Percentiles rank a stretch among this genome's conserved stretches.
Conservation (phyloP, 2,797 vertebrate genomes). For the Antennarius maculatus region DNA sequence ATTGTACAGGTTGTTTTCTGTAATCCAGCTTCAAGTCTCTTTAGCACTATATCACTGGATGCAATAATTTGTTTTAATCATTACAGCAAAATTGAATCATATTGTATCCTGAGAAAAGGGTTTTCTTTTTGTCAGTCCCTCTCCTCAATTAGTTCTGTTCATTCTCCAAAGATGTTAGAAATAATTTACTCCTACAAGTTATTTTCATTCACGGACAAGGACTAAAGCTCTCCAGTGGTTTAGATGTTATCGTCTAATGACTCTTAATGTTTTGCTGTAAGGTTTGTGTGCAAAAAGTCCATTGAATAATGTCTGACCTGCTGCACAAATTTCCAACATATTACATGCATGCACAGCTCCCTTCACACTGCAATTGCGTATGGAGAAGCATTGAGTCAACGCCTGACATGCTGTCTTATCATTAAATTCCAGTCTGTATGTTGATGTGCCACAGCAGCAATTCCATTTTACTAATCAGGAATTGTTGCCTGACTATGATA, state of each 20-base stretch:
- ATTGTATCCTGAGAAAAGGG: background rate
- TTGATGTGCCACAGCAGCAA: conserved; percentile 13
- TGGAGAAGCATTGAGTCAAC: conserved; percentile 7
- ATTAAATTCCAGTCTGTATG: conserved; percentile 43
- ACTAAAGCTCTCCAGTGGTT: background rate
- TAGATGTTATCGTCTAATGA: background rate
- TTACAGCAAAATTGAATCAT: background rate
- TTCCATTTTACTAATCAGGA: conserved; percentile 14
- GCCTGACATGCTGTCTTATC: conserved; percentile 44
- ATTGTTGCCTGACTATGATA: conserved; percentile 26
- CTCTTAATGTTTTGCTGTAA: background rate
- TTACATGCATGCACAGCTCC: conserved; percentile 40
- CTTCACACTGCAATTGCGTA: conserved; percentile 30
- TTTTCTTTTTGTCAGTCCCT: background rate
- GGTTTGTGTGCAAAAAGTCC: conserved; percentile 4
- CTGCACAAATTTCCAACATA: background rate
- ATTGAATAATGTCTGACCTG: background rate
- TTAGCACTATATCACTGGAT: background rate
- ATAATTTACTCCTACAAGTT: background rate
- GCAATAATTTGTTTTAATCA: background rate
- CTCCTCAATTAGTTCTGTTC: background rate
- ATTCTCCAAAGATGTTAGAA: background rate
- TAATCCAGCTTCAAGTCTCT: background rate
- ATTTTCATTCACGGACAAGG: background rate
- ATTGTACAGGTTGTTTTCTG: conserved; percentile 2